phyloP scores from a whole-genome alignment of 2,797 vertebrate genomes.

The Coracias cyanogaster region DNA sequence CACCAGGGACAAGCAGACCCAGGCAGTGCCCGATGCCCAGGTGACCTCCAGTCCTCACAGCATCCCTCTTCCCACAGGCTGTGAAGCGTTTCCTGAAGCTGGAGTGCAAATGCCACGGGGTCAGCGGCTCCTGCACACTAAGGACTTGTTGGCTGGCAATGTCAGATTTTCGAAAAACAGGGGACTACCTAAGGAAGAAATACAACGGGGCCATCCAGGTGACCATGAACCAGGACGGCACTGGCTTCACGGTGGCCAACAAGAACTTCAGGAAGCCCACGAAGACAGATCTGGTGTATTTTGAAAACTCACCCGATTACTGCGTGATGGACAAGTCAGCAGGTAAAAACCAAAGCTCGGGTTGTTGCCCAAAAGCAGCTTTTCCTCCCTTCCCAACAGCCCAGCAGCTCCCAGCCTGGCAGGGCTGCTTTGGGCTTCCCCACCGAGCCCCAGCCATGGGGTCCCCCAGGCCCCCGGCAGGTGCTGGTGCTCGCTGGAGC shows the following conservation, averaged over 20 bases:
- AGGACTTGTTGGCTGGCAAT: slow-evolving; percentile 97
- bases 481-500: background rate
- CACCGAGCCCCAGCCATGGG: accelerated
- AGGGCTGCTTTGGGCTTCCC: background rate
- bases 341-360: slow-evolving; percentile 80
- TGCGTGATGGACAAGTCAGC: slow-evolving; percentile 93
- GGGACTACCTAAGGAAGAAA: slow-evolving; percentile 93
- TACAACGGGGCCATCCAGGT: slow-evolving; percentile 95
- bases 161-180: slow-evolving; percentile 94
- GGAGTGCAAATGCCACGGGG: slow-evolving; percentile 98
- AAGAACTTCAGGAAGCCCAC: slow-evolving; percentile 90
- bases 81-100: slow-evolving; percentile 98
- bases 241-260: slow-evolving; percentile 92
- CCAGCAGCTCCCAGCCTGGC: background rate
- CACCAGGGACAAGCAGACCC: background rate
- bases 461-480: background rate
- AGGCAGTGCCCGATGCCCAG: background rate
- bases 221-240: slow-evolving; percentile 96
- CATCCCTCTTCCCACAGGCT: slow-evolving; percentile 84
- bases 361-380: background rate
- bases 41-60: background rate
- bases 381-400: background rate
- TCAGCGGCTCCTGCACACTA: slow-evolving; percentile 96
- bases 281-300: slow-evolving; percentile 94
- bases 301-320: slow-evolving; percentile 98